These are phyloP conservation scores for Onychomys arenicola DNA, from an alignment of 2,797 vertebrate genomes.

Conservation along the genomic window DNA sequence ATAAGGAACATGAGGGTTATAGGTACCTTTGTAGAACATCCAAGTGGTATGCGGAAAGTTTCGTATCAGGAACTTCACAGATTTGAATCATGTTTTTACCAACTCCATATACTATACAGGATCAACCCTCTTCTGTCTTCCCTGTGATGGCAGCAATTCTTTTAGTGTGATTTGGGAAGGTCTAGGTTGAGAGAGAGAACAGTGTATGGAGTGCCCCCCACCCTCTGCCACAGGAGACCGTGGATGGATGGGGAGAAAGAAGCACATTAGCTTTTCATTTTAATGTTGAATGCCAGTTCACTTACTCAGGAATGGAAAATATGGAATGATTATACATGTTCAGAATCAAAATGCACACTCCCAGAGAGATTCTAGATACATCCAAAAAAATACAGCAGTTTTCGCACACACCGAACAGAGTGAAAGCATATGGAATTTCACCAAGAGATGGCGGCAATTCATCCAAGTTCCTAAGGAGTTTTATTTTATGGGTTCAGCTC, in stretches of 20 bases:
- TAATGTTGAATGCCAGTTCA: not conserved
- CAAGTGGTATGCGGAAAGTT: slow-evolving; percentile 31
- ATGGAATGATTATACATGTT: not conserved
- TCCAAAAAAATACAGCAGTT: not conserved
- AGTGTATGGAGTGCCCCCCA: accelerated
- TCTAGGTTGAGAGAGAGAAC: not conserved
- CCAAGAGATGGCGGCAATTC: not conserved
- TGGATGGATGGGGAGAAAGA: not conserved
- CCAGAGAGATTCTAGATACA: not conserved
- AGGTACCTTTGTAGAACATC: not conserved
- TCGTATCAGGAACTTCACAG: not conserved
- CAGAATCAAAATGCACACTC: not conserved
- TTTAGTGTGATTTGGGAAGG: slow-evolving; percentile 51
- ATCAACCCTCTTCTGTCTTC: not conserved
- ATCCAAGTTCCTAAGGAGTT: not conserved
- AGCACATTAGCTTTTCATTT: not conserved
- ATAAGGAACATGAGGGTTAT: not conserved
- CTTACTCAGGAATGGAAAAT: not conserved
- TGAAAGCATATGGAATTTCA: slow-evolving; percentile 30
- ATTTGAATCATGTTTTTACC: not conserved
- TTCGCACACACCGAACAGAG: not conserved
- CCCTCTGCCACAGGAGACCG: not conserved
- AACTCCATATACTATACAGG: not conserved
- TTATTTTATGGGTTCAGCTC: slow-evolving; percentile 40
- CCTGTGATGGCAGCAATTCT: not conserved